These are phyloP conservation scores for Cerceris ruficornis DNA, from an alignment of 2,888 invertebrate genomes.

Conservation along the genomic window DNA sequence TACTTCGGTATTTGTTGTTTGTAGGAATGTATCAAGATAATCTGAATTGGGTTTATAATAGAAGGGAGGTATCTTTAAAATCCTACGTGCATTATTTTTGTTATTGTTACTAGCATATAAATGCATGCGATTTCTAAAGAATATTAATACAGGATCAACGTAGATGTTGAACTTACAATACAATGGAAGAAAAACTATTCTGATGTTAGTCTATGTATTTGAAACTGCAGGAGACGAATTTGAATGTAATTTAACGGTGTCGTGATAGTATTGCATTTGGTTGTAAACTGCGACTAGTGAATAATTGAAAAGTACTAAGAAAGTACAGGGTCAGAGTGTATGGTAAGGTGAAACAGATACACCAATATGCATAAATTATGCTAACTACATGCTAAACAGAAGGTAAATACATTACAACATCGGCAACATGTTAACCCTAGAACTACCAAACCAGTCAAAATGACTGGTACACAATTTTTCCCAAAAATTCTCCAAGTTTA, in stretches of 20 bases:
- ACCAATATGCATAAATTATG: background rate
- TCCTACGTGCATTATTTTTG: background rate
- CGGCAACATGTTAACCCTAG: too few species aligned
- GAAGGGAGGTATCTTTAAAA: background rate
- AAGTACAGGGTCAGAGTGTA: background rate
- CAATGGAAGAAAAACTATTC: background rate
- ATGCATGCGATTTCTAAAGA: constrained; percentile 10
- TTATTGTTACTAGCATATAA: background rate
- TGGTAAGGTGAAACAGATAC: background rate
- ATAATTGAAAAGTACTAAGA: background rate
- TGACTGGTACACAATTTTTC: too few species aligned
- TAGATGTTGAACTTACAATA: constrained; percentile 2
- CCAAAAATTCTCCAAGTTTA: too few species aligned
- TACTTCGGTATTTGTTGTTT: too few species aligned
- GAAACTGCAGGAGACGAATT: too few species aligned
- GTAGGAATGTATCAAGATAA: too few species aligned
- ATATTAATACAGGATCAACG: background rate
- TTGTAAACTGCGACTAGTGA: too few species aligned
- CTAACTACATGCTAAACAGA: background rate
- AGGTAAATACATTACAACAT: background rate
- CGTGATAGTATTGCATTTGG: too few species aligned
- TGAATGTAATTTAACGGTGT: background rate
- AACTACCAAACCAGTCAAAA: too few species aligned
- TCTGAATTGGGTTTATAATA: too few species aligned
- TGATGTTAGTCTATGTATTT: background rate